phyloP scores from a whole-genome alignment of 1,140 invertebrate species.

The Cylas formicarius region DNA sequence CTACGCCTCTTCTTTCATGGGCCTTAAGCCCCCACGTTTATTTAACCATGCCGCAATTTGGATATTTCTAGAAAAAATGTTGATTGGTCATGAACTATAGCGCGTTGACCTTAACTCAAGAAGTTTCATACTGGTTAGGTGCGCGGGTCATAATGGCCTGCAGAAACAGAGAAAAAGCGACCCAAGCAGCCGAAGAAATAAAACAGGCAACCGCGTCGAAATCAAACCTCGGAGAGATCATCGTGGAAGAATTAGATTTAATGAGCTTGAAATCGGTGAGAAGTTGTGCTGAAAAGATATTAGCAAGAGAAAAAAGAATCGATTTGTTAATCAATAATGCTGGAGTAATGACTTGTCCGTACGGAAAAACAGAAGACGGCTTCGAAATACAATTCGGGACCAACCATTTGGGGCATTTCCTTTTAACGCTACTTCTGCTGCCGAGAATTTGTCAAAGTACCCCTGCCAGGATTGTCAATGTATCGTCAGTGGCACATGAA shows the following conservation, averaged over 20 bases:
- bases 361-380: constrained; percentile 62
- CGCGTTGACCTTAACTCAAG: too few species aligned
- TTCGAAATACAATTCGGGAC: constrained; percentile 73
- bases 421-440: constrained; percentile 72
- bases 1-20: too few species aligned
- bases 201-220: constrained; percentile 42
- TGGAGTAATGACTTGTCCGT: constrained; percentile 65
- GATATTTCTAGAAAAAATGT: too few species aligned
- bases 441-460: constrained; percentile 47
- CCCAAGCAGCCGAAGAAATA: constrained; percentile 42
- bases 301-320: constrained; percentile 52
- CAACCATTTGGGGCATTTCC: constrained; percentile 78
- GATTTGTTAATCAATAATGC: constrained; percentile 78
- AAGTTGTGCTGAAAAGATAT: constrained; percentile 58
- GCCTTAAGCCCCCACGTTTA: too few species aligned
- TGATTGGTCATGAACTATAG: too few species aligned
- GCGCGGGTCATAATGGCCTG: constrained; percentile 44
- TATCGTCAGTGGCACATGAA: constrained; percentile 53
- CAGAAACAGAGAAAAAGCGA: constrained; percentile 38
- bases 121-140: constrained; percentile 30
- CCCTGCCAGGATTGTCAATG: constrained; percentile 52
- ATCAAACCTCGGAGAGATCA: constrained; percentile 49
- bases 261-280: constrained; percentile 63
- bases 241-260: constrained; percentile 60
- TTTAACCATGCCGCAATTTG: too few species aligned